Base-by-base conservation (phyloP, 2,888 invertebrate genomes). In the Drosophila kambysellisi region DNA sequence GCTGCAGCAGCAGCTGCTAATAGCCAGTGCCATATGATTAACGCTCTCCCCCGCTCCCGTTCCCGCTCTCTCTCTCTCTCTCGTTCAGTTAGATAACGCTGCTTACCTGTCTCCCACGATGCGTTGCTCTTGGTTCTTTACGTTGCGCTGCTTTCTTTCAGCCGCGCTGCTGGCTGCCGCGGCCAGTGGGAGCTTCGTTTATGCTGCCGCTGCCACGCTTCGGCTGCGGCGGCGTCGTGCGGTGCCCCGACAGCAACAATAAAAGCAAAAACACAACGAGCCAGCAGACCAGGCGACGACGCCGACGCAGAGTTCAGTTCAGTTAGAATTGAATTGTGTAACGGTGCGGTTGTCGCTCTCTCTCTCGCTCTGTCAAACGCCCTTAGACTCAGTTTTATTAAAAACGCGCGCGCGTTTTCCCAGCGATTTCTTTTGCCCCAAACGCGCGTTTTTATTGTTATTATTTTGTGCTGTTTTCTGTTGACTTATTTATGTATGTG, bases 311-410 rank as follows among this genome's bases (percentile, higher is more conserved):
- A 79, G 79, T 80, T 91, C 90, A 79, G 79, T 80, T 91, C 90
- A 92, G 92, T 92, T 90, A 89, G 91, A 90, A 91, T 91, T 88
- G 83, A 89, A 82, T 89, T 90, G 91, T 86, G 88, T 82, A 83
- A 84, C 91, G 76, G 90, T 84, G 81, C 85, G 91, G 92, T 88
- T 79, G 91, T 70, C 53, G 65, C 53, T 60, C 62, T 66, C 58
- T 51, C 53, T 15, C 25, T 50, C 25, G 35, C 53, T 35, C 53
- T 50, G 29, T 29, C 17, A 41, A 51, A 51, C 68, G 76, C 73
- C 67, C 68, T 62, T 56, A 41, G n/a, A 48, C 30, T 74, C 76
- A 70, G 39, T 43, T 51, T 61, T 37, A 43, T 43, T 64, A 61
- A 58, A 39, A 25, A 25, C 25, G 25, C 75, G 74, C 82, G 69